Percentiles rank a stretch among this genome's conserved stretches.
These are phyloP conservation scores for Uropsilus gracilis DNA, from an alignment of 2,113 vertebrate species.

Conservation along the genomic window DNA sequence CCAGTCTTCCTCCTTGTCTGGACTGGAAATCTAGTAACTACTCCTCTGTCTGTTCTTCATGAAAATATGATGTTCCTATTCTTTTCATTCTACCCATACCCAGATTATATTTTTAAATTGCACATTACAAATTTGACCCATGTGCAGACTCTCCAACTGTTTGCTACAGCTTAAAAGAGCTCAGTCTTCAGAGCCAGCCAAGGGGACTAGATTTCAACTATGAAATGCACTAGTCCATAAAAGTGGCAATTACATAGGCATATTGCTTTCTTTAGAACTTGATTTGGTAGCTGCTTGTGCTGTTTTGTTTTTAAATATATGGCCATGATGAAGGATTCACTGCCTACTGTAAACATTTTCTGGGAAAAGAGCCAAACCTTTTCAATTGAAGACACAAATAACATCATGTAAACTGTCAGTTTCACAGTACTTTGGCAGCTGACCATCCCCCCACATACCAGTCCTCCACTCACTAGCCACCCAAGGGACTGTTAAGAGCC, in stretches of 20 bases:
- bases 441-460: not conserved
- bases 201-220: constrained; percentile 68
- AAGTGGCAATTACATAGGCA: constrained; percentile 69
- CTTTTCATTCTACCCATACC: not conserved
- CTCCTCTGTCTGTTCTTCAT: constrained; percentile 33
- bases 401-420: constrained; percentile 67
- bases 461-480: constrained; percentile 51
- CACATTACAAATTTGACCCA: constrained; percentile 55
- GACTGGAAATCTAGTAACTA: constrained; percentile 14
- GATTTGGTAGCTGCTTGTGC: constrained; percentile 72
- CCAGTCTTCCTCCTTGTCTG: constrained; percentile 43
- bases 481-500: constrained; percentile 50
- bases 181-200: constrained; percentile 67
- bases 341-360: constrained; percentile 75
- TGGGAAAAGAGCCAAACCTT: constrained; percentile 75
- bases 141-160: constrained; percentile 58
- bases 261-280: constrained; percentile 75
- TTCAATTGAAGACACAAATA: constrained; percentile 78
- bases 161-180: constrained; percentile 67
- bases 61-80: constrained; percentile 51
- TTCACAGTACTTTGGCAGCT: constrained; percentile 42
- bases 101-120: constrained; percentile 67
- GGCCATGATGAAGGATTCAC: constrained; percentile 74
- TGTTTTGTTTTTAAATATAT: constrained; percentile 77
- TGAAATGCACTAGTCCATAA: constrained; percentile 71